A percentile compares a stretch with the other conserved stretches of the same genome.
phyloP scores from a whole-genome alignment of 2,113 vertebrate genomes.

The Emydura subglobosa region DNA sequence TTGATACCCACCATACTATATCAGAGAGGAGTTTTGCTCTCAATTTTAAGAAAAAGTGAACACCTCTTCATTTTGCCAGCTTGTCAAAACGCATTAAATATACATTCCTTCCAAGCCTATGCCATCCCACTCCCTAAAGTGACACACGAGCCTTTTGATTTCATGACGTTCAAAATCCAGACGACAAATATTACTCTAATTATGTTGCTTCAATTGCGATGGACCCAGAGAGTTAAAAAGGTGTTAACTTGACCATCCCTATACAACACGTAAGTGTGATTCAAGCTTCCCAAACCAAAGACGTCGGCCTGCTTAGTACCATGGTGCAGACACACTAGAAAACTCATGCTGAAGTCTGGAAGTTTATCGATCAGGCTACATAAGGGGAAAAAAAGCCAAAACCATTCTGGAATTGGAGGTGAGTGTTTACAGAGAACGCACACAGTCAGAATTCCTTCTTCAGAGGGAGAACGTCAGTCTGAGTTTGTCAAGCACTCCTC shows the following conservation, averaged over 20 bases:
- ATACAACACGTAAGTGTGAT: neutral
- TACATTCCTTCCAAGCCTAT: slow-evolving; percentile 42
- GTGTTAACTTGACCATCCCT: neutral
- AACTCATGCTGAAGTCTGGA: neutral
- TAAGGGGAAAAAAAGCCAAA: too few species aligned
- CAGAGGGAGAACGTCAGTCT: neutral
- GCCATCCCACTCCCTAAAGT: neutral
- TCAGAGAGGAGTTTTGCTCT: slow-evolving; percentile 61
- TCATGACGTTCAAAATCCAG: neutral
- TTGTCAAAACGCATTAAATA: slow-evolving; percentile 54
- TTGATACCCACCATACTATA: slow-evolving; percentile 47
- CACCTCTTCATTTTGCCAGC: slow-evolving; percentile 23
- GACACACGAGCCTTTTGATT: neutral
- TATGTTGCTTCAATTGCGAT: neutral
- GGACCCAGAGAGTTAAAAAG: neutral
- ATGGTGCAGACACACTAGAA: neutral
- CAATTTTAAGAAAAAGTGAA: slow-evolving; percentile 63
- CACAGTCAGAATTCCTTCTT: neutral
- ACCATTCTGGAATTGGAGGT: neutral
- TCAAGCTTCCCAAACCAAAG: neutral
- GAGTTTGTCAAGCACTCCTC: neutral
- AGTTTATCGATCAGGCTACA: neutral
- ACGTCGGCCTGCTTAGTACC: neutral
- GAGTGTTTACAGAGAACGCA: neutral
- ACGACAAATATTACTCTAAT: neutral